Evolutionary conservation across 2,888 invertebrate genomes (phyloP), one percentile per base, ranked within the genome.

Genomic region (Volucella zonaria): DNA sequence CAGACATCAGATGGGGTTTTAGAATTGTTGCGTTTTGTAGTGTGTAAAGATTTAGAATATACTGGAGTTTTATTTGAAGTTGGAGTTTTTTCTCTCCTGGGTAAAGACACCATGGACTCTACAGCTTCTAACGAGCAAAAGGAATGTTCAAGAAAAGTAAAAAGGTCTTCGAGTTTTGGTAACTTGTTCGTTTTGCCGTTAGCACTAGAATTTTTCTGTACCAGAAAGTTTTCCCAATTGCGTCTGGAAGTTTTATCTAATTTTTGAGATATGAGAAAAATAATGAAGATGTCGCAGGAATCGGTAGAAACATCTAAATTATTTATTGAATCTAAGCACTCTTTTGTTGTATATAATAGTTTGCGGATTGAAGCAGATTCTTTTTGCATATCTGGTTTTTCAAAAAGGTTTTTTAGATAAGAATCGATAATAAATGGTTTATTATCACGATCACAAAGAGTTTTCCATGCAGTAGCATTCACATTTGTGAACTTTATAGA

Each of bases 211-310:
- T 40, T 66, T 66, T 66, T 52, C 12, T 40, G 51, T 43, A 52
- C 40, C 15, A 66, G 43, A 52, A 52, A 52, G 8, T 66, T 42
- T 52, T 66, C 66, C 66, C 52, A 66, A 12, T 52, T 67, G 1
- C 52, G 40, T 23, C 52, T 14, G 3, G 66, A 67, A 43, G 9
- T 9, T 42, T 52, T 67, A 52, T 54, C 66, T 42, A 52, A 23
- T 18, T 52, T 66, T 51, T 66, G 66, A 18, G 66, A 66, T 52
- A 66, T 43, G 2, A 52, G 51, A 66, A 66, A 66, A 42, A 52
- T 54, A 42, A 67, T 11, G 42, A 67, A 67, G n/a, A 67, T 18
- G 31, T 67, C 52, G 23, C 66, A 23, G 23, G 23, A 23, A 23
- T 23, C 23, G 23, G 23, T 2, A 4, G 23, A 4, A 23, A 23